A percentile compares a stretch with the other conserved stretches of the same genome.
phyloP scores from a whole-genome alignment of 2,797 vertebrate species.

The Glossophaga mutica region DNA sequence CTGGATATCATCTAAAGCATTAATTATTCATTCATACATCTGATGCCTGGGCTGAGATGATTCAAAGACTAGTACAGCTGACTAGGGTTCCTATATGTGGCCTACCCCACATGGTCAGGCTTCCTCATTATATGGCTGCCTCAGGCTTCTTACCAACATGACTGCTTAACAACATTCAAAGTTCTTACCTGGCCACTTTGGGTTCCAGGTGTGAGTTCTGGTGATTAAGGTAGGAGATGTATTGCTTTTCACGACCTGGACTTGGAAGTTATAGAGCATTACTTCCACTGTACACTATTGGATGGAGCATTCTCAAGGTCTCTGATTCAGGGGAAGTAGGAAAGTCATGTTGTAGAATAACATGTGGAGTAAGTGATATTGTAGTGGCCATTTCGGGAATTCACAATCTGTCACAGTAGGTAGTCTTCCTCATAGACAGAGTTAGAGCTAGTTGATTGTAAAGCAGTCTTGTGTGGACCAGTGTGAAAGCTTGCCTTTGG shows the following conservation, averaged over 20 bases:
- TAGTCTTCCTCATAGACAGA: neutral
- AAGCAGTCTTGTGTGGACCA: neutral
- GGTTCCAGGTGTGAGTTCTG: neutral
- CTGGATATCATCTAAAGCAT: no score
- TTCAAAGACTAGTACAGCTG: neutral
- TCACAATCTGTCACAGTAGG: accelerated
- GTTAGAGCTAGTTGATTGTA: neutral
- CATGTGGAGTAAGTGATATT: accelerated
- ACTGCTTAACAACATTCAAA: accelerated
- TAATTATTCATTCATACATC: neutral
- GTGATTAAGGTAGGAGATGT: neutral
- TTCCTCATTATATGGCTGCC: neutral
- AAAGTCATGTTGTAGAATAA: neutral
- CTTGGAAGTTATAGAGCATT: neutral
- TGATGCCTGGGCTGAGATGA: neutral
- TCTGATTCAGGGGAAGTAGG: accelerated
- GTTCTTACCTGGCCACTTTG: neutral
- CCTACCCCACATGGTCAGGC: accelerated
- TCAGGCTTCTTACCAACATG: neutral
- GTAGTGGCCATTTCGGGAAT: neutral
- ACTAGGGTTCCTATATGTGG: accelerated
- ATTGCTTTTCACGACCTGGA: neutral
- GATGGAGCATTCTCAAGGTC: neutral
- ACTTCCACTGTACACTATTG: neutral
- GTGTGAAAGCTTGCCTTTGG: neutral